Evolutionary conservation across 2,888 invertebrate species (phyloP), one percentile per base, ranked within the genome.

Genomic region (Microctonus aethiopoides): DNA sequence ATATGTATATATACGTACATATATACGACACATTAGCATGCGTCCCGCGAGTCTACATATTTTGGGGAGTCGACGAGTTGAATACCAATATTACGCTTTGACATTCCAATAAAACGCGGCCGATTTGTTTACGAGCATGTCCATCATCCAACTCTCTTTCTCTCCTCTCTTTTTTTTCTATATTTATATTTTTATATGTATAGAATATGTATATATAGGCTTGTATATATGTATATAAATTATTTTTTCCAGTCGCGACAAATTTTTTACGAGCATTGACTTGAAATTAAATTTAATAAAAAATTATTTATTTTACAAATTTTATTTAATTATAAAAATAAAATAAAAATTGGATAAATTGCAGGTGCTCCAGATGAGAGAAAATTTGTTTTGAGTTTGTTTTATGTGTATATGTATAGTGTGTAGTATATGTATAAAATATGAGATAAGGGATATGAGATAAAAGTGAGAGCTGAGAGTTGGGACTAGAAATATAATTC

Each of bases 81-180:
- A 86, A 86, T 86, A 86, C 85, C 85, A 86, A 86, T 85, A 85
- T 83, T 83, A 82, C 80, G 84, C 85, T 85, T 84, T 84, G 85
- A 86, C 85, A 83, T 86, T 84, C 85, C 86, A 85, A 86, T 86
- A 85, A 85, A 86, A 84, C 83, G 84, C 84, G 84, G 82, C 82
- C 84, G 85, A 86, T 86, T 86, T 86, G 86, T 86, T 86, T 86
- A 86, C 84, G 86, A 83, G 84, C 83, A 80, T 82, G 82, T 83
- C 80, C 77, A 73, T 76, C 77, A 72, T 32, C 32, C 29, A 39
- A 41, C 22, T 75, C 72, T 76, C 76, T 76, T 7, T 29, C 7
- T 57, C 52, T 13, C 75, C 76, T 76, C 73, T 69, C 76, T 77
- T 74, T 62, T 59, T 41, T 59, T 29, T 36, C n/a, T 54, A 32